Percentiles rank a stretch among this genome's conserved stretches.
phyloP scores from a whole-genome alignment of 1,140 invertebrate species.

The Caenorhabditis inopinata region DNA sequence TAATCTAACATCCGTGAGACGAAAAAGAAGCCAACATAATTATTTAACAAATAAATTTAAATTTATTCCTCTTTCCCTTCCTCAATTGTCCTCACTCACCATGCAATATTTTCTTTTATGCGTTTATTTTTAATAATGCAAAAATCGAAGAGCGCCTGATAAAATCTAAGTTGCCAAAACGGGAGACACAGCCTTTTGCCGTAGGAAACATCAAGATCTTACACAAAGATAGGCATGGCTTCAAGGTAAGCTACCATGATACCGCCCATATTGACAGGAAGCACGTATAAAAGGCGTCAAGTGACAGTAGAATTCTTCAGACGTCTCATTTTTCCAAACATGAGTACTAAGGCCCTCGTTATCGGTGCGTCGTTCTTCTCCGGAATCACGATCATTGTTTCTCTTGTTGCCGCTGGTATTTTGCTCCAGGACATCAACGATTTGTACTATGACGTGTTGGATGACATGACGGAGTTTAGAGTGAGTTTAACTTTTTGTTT shows the following conservation, averaged over 20 bases:
- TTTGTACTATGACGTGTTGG: slow-evolving; percentile 41
- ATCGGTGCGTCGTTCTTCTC: slow-evolving; percentile 27
- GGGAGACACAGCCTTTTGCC: neutral
- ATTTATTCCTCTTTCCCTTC: too few relatives aligned
- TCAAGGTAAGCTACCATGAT: slow-evolving; percentile 25
- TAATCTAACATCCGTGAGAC: too few relatives aligned
- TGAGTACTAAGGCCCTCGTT: slow-evolving; percentile 19
- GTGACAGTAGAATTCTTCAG: neutral
- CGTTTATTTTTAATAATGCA: neutral
- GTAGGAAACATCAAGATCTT: slow-evolving; percentile 12
- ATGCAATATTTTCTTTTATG: too few relatives aligned
- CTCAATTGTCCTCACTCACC: too few relatives aligned
- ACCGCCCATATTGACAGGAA: neutral
- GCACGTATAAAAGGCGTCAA: neutral
- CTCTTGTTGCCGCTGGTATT: slow-evolving; percentile 24
- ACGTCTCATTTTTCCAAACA: neutral
- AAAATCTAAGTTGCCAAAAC: neutral
- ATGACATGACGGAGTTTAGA: slow-evolving; percentile 38
- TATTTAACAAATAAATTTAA: too few relatives aligned
- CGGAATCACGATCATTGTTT: slow-evolving; percentile 38
- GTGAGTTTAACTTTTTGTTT: neutral
- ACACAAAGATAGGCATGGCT: slow-evolving; percentile 22
- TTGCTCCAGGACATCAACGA: slow-evolving; percentile 45
- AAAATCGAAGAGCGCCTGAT: neutral
- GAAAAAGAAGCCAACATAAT: too few relatives aligned